These are phyloP conservation scores for Chaetorhynchus papuensis DNA, from an alignment of 2,113 vertebrate species.

Conservation along the genomic window DNA sequence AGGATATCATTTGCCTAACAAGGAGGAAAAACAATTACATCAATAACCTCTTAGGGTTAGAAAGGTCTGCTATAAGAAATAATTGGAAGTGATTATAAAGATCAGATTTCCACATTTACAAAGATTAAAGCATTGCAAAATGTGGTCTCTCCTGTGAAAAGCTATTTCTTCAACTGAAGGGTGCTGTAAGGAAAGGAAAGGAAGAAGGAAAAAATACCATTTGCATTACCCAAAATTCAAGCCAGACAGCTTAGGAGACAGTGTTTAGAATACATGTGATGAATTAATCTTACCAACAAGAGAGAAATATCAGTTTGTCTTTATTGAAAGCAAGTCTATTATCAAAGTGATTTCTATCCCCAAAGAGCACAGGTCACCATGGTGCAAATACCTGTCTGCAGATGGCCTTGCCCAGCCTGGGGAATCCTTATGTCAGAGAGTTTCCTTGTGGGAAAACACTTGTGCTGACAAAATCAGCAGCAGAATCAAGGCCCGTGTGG, in stretches of 20 bases:
- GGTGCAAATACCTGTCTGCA: background rate
- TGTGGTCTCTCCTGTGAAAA: background rate
- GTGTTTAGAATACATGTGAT: background rate
- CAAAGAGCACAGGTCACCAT: background rate
- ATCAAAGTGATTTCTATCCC: background rate
- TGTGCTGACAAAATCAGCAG: background rate
- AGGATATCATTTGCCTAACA: slow-evolving; percentile 40
- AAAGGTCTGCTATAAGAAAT: background rate
- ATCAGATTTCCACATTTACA: background rate
- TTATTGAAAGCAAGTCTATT: background rate
- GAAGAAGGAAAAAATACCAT: background rate
- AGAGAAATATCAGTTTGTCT: background rate
- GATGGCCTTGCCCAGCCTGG: background rate
- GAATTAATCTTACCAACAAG: background rate
- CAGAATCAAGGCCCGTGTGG: background rate
- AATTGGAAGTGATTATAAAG: slow-evolving; percentile 1
- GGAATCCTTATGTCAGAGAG: background rate
- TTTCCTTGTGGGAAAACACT: background rate
- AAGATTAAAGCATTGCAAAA: background rate
- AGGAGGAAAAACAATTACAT: background rate
- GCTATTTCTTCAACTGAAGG: background rate
- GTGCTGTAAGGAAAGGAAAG: background rate
- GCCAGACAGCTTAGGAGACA: background rate
- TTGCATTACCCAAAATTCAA: background rate
- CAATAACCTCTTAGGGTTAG: background rate